Base-by-base conservation (phyloP, 2,888 invertebrate genomes). In the Alsophila aescularia region DNA sequence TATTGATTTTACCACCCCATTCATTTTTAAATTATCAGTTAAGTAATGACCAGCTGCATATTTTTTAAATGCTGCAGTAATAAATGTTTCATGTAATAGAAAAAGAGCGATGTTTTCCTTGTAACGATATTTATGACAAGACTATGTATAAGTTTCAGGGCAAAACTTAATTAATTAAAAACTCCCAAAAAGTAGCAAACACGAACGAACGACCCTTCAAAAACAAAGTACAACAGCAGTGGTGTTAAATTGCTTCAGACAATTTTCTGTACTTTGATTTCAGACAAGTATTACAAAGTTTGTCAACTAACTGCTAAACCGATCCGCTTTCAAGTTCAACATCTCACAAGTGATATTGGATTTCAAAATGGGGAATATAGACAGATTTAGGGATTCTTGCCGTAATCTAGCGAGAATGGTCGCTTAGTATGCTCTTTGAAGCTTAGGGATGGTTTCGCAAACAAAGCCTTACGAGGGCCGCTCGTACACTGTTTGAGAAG, bases 371-470 rank as follows among this genome's bases (percentile, higher is more conserved):
- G 57, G 40, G 27, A 40, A 60, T 61, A 45, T 61, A 58, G 57
- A 52, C 62, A 43, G 40, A 52, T 54, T 44, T 57, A 52, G 44
- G 54, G 50, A 53, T 58, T 43, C 34, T 40, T 42, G 24, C 42
- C 50, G 50, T 49, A 55, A 47, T 62, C 58, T 58, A 41, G 34
- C 13, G 37, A 47, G 16, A 35, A 58, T 55, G 48, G 44, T 51
- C 41, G 55, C 52, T 55, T 44, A 37, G 54, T 53, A 44, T 55
- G 57, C 62, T 52, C 51, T 48, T 58, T 58, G 44, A 58, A 60
- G 60, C 52, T 45, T 58, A 52, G 49, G 53, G 62, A 41, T 57
- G 60, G 50, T 37, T 54, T 44, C 24, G 56, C 62, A 64, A 62
- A 62, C 64, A 64, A 47, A 60, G 52, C 57, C 35, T 51, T 49